Percentiles rank a stretch among this genome's conserved stretches.
Conservation (phyloP, 2,113 vertebrate species). For the Crocuta crocuta region DNA sequence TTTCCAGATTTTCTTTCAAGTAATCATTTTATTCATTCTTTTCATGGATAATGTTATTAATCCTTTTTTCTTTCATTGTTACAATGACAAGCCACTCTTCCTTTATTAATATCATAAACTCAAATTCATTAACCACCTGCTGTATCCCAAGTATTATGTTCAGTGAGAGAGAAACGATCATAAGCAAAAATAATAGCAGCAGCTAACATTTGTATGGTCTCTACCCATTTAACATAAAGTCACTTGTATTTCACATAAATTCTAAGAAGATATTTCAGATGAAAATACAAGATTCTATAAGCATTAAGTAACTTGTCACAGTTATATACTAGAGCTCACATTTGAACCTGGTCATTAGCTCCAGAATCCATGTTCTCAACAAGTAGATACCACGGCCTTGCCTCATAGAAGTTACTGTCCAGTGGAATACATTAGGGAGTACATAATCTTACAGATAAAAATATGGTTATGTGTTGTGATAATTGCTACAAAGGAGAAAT, state of each 20-base stretch:
- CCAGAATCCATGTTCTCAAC: neutral
- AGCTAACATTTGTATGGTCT: neutral
- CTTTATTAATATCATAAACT: neutral
- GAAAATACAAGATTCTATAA: neutral
- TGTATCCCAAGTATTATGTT: neutral
- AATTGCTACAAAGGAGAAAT: neutral
- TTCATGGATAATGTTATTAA: neutral
- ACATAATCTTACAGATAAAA: neutral
- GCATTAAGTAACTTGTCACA: neutral
- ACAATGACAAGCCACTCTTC: neutral
- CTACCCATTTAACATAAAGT: neutral
- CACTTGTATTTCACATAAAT: neutral
- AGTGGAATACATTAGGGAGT: neutral
- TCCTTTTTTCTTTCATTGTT: neutral
- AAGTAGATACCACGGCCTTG: neutral
- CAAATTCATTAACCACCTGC: neutral
- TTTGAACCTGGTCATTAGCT: neutral
- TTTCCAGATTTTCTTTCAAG: neutral
- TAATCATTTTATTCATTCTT: neutral
- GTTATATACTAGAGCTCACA: neutral
- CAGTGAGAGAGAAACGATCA: neutral
- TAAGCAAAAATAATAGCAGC: neutral
- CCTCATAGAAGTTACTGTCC: neutral
- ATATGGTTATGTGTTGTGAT: neutral
- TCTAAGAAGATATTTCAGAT: neutral